These are phyloP conservation scores for Mystacornis crossleyi DNA, from an alignment of 2,113 vertebrate genomes.

Conservation along the genomic window DNA sequence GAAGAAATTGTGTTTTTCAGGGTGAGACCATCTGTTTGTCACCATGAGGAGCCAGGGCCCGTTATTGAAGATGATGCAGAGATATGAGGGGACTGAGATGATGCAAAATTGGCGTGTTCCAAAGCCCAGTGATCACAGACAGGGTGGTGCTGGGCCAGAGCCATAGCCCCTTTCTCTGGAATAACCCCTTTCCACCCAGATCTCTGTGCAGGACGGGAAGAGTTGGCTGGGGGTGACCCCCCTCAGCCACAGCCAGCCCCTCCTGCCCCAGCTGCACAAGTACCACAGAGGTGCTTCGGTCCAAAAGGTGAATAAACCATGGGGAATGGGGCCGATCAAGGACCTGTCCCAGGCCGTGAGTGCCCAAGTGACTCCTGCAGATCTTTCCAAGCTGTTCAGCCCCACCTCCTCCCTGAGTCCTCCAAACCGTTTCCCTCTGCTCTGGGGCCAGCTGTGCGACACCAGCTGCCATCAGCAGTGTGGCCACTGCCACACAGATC, in stretches of 20 bases:
- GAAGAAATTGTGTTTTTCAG: not conserved
- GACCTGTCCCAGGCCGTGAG: not conserved
- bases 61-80: not conserved
- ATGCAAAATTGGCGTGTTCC: not conserved
- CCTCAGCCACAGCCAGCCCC: not conserved
- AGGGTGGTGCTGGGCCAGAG: not conserved
- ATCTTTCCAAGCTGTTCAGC: not conserved
- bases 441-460: not conserved
- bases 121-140: not conserved
- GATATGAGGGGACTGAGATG: not conserved
- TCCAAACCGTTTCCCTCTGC: not conserved
- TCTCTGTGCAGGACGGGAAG: not conserved
- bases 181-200: not conserved
- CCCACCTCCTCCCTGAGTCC: not conserved
- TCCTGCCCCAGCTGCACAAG: not conserved
- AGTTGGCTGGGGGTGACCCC: not conserved
- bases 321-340: not conserved
- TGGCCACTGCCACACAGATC: too few species aligned
- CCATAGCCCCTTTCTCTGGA: not conserved
- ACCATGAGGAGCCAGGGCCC: not conserved
- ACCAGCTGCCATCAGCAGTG: not conserved
- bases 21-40: not conserved
- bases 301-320: not conserved
- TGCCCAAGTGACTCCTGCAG: not conserved
- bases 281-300: not conserved